Conservation (phyloP, 2,797 vertebrate species). For the Enteromius unitaeniatus region DNA sequence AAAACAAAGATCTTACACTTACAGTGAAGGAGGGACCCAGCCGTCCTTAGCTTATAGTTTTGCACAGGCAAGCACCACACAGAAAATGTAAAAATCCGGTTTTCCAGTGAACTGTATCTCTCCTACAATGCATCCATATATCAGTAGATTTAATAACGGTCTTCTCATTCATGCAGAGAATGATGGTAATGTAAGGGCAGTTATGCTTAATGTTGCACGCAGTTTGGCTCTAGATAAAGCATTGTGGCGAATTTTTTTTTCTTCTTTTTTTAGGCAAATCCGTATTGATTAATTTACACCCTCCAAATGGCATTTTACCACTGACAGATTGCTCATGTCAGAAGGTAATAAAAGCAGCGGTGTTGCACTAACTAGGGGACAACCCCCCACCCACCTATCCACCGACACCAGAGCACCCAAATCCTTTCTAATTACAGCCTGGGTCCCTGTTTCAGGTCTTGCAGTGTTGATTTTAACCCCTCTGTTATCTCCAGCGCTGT, state of each 20-base stretch:
- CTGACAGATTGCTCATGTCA: slow-evolving; percentile 31
- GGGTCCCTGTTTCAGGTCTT: slow-evolving; percentile 20
- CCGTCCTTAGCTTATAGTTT: not conserved
- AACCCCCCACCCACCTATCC: slow-evolving; percentile 14
- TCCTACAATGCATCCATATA: not conserved
- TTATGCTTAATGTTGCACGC: not conserved
- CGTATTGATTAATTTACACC: slow-evolving; percentile 37
- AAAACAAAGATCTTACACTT: not conserved
- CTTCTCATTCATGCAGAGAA: not conserved
- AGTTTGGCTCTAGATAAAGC: not conserved
- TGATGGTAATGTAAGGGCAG: not conserved
- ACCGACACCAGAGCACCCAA: not conserved
- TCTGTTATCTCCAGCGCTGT: slow-evolving; percentile 44
- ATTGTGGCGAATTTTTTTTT: not conserved
- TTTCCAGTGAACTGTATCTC: not conserved
- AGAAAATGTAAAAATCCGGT: not conserved
- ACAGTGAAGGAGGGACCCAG: not conserved
- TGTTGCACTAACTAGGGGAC: slow-evolving; percentile 19
- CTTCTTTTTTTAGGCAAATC: not conserved
- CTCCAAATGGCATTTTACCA: slow-evolving; percentile 29
- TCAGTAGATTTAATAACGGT: not conserved
- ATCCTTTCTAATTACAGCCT: slow-evolving; percentile 48
- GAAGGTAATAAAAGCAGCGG: slow-evolving; percentile 35
- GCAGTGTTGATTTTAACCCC: slow-evolving; percentile 37
- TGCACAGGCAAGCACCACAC: not conserved